A percentile compares a stretch with the other conserved stretches of the same genome.
These are phyloP conservation scores for Hycleus phaleratus DNA, from an alignment of 1,140 invertebrate species.

Conservation along the genomic window DNA sequence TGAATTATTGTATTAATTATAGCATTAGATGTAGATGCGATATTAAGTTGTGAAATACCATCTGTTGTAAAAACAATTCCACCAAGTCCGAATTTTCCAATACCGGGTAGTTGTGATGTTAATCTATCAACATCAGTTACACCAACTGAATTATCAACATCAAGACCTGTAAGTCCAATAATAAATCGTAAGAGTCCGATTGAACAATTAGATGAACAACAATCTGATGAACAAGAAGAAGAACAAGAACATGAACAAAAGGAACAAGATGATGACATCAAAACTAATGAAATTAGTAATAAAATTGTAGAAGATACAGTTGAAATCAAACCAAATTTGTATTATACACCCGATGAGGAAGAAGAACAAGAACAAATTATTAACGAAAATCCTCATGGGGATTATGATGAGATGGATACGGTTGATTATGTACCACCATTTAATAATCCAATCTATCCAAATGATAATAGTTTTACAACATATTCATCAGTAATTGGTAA, in stretches of 20 bases:
- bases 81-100: constrained; percentile 27
- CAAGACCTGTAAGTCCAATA: not conserved
- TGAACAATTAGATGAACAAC: not conserved
- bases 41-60: constrained; percentile 33
- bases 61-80: constrained; percentile 20
- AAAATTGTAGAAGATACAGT: not conserved
- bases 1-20: constrained; percentile 1
- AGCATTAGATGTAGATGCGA: constrained; percentile 33
- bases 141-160: not conserved
- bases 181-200: not conserved
- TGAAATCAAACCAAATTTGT: constrained; percentile 24
- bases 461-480: constrained; percentile 31
- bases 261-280: constrained; percentile 1
- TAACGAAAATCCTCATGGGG: constrained; percentile 9
- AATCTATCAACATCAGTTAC: not conserved
- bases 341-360: constrained; percentile 38
- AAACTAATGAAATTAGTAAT: not conserved
- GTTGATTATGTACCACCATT: constrained; percentile 39
- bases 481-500: constrained; percentile 39
- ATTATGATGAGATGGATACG: constrained; percentile 17
- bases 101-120: constrained; percentile 17
- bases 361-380: constrained; percentile 3
- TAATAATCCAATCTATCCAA: constrained; percentile 41
- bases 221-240: not conserved
- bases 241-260: constrained; percentile 5